These are phyloP conservation scores for Agrotis puta DNA, from an alignment of 2,888 invertebrate genomes.

Conservation along the genomic window DNA sequence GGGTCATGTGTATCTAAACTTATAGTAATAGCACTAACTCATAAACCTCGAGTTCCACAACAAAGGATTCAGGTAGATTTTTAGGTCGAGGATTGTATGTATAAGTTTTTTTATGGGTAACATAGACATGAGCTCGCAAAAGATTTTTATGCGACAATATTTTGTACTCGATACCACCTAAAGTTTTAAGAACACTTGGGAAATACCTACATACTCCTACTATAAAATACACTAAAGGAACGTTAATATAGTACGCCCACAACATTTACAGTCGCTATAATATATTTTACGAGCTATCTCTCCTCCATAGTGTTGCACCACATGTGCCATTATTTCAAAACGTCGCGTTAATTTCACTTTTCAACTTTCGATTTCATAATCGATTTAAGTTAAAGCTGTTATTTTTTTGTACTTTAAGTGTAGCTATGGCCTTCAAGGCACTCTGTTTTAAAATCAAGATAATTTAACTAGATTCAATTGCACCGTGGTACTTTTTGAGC, in stretches of 20 bases:
- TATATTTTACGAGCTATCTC: conserved; percentile 16
- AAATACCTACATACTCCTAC: neutral
- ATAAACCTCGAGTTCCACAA: conserved; percentile 32
- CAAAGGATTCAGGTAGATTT: conserved; percentile 36
- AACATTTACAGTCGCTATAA: conserved; percentile 15
- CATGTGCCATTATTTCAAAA: conserved; percentile 4
- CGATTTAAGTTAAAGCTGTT: neutral
- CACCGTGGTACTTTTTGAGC: conserved; percentile 1
- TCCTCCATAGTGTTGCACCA: conserved; percentile 23
- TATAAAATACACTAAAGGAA: neutral
- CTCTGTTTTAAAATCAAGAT: conserved; percentile 25
- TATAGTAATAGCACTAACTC: conserved; percentile 20
- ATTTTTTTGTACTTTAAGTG: neutral
- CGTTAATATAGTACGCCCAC: conserved; percentile 15
- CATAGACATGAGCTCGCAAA: conserved; percentile 24
- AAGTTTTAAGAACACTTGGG: conserved; percentile 21
- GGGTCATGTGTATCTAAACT: conserved; percentile 17
- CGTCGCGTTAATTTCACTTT: conserved; percentile 16
- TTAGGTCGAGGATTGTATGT: conserved; percentile 4
- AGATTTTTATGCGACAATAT: conserved; percentile 41
- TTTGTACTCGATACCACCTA: conserved; percentile 17
- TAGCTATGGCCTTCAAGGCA: conserved; percentile 27
- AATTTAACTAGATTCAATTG: conserved; percentile 30
- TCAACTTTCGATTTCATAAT: conserved; percentile 39
- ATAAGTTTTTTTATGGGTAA: conserved; percentile 26